Conservation (phyloP, 2,888 invertebrate genomes). For the Cheilosia soror region DNA sequence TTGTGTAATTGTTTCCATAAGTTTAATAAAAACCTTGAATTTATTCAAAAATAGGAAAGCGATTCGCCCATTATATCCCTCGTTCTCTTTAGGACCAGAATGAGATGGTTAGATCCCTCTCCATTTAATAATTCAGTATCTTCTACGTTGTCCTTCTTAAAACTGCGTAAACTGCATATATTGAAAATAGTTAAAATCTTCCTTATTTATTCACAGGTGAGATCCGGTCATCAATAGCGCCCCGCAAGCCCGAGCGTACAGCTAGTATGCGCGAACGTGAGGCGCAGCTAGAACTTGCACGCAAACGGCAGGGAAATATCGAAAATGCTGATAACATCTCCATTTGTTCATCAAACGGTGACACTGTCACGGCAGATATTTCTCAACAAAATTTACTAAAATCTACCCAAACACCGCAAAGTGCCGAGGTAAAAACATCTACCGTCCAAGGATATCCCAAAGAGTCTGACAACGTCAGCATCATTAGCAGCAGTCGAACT, state of each 20-base stretch:
- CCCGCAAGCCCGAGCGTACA: constrained; percentile 93
- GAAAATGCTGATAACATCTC: constrained; percentile 83
- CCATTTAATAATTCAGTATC: too few relatives aligned
- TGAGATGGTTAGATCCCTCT: too few relatives aligned
- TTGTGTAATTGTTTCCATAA: too few relatives aligned
- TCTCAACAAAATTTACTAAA: constrained; percentile 44
- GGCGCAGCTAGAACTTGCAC: constrained; percentile 87
- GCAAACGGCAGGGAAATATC: constrained; percentile 80
- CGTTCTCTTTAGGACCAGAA: too few relatives aligned
- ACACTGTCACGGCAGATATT: constrained; percentile 80
- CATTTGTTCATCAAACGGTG: constrained; percentile 84
- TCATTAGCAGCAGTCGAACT: constrained; percentile 78
- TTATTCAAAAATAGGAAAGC: too few relatives aligned
- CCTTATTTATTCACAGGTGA: constrained; percentile 86
- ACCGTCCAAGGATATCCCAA: constrained; percentile 60
- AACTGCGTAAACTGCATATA: background rate
- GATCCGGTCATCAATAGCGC: constrained; percentile 91
- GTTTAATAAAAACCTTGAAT: too few relatives aligned
- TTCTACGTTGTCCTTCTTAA: too few relatives aligned
- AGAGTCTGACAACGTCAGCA: constrained; percentile 47
- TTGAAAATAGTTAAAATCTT: background rate
- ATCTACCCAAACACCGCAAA: constrained; percentile 35
- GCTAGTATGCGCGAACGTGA: constrained; percentile 93
- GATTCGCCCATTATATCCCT: too few relatives aligned
- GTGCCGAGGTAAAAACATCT: constrained; percentile 45